Conservation (phyloP, 37 sponge, comb jelly and placozoan species). For the Diacarnus erythraeanus region DNA sequence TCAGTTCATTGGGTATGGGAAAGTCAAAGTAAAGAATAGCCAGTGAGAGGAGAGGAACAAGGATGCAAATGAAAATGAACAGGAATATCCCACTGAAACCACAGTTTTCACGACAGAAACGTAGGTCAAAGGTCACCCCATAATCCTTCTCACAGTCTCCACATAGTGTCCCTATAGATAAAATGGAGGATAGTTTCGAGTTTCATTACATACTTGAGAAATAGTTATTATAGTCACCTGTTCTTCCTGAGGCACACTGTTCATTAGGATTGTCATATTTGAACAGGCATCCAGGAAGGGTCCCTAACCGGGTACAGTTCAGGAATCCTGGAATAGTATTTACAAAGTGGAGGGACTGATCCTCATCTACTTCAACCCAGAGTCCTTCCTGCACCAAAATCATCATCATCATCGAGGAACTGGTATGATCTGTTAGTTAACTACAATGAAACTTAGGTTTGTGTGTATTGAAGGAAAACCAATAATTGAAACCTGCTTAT, state of each 20-base stretch:
- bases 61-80: slow-evolving; percentile 38
- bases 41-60: slow-evolving; percentile 15
- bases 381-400: slow-evolving; percentile 26
- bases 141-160: slow-evolving; percentile 34
- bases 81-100: slow-evolving; percentile 34
- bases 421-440: too few species aligned
- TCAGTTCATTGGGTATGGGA: slow-evolving; percentile 53
- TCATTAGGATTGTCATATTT: slow-evolving; percentile 40
- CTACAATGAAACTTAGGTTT: too few species aligned
- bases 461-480: too few species aligned
- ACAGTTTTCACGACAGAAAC: slow-evolving; percentile 18
- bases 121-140: slow-evolving; percentile 62
- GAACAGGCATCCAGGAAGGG: slow-evolving; percentile 56
- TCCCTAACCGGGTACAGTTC: slow-evolving; percentile 48
- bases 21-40: slow-evolving; percentile 45
- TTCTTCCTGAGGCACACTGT: slow-evolving; percentile 63
- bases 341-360: slow-evolving; percentile 1
- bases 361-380: slow-evolving; percentile 32
- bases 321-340: slow-evolving; percentile 57
- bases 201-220: too few species aligned
- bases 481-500: too few species aligned
- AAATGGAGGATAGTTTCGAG: too few species aligned
- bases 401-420: background rate
- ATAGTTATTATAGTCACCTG: slow-evolving; percentile 30
- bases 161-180: slow-evolving; percentile 55